phyloP scores from a whole-genome alignment of 2,888 invertebrate species.

The Chironomus riparius region DNA sequence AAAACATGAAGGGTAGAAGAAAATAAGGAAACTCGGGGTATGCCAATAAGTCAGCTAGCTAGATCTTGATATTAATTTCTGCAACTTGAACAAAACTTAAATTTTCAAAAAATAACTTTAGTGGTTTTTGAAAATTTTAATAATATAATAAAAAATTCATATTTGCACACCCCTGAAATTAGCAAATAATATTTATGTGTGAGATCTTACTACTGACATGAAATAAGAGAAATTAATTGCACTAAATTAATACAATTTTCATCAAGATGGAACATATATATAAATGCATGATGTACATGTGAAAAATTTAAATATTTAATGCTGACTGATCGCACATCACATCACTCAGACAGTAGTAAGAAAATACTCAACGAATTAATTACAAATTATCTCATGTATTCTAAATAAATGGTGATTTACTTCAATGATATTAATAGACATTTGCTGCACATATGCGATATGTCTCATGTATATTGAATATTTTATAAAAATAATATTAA shows the following conservation, averaged over 20 bases:
- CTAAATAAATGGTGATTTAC: no score
- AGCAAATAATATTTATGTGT: no score
- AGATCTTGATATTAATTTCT: no score
- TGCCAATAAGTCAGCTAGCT: no score
- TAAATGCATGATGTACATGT: not conserved
- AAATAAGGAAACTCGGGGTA: no score
- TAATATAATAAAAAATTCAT: no score
- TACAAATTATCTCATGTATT: not conserved
- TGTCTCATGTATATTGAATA: not conserved
- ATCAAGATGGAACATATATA: constrained; percentile 2
- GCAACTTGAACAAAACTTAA: no score
- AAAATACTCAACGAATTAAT: not conserved
- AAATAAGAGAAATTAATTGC: constrained; percentile 8
- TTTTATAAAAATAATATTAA: no score
- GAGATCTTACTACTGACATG: not conserved
- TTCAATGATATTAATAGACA: not conserved
- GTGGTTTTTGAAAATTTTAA: no score
- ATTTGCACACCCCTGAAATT: no score
- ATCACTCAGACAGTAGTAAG: not conserved
- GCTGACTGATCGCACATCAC: not conserved
- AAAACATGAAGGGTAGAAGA: not conserved
- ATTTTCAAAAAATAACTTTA: no score
- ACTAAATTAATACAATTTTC: constrained; percentile 8
- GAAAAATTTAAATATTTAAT: not conserved
- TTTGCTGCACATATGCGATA: constrained; percentile 12